A percentile compares a stretch with the other conserved stretches of the same genome.
Evolutionary conservation across 23 tunicate genomes (phyloP).

Genomic region (Clavelina lepadiformis): DNA sequence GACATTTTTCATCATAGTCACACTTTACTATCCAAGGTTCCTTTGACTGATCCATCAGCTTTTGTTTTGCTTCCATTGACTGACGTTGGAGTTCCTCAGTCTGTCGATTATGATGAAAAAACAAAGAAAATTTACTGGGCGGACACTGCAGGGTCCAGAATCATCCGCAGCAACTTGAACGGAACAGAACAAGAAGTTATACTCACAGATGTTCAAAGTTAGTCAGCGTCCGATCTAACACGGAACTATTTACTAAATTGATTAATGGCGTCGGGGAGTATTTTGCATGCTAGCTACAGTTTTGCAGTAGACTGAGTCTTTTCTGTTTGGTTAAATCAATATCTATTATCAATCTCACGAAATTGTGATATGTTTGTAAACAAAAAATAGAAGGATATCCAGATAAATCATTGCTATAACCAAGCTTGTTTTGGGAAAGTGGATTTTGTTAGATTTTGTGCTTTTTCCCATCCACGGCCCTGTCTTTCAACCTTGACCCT

Average conservation of each 20-base stretch:
- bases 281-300: not conserved
- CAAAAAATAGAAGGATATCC: too few species aligned
- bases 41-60: conserved; percentile 1
- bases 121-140: conserved; percentile 35
- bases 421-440: too few species aligned
- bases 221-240: not conserved
- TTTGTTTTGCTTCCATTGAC: conserved; percentile 9
- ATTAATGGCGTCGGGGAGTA: not conserved
- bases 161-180: conserved; percentile 22
- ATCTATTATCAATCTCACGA: too few species aligned
- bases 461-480: too few species aligned
- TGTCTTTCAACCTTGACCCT: too few species aligned
- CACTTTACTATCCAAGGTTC: conserved; percentile 10
- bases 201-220: conserved; percentile 35
- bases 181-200: conserved; percentile 21
- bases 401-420: too few species aligned
- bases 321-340: too few species aligned
- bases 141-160: conserved; percentile 5
- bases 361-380: too few species aligned
- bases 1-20: too few species aligned
- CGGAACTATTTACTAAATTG: not conserved
- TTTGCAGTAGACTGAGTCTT: too few species aligned
- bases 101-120: conserved; percentile 41
- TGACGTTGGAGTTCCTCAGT: conserved; percentile 3
- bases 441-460: too few species aligned